Evolutionary conservation across 2,888 invertebrate species (phyloP), one percentile per base, ranked within the genome.

Genomic region (Plagiodera versicolora): DNA sequence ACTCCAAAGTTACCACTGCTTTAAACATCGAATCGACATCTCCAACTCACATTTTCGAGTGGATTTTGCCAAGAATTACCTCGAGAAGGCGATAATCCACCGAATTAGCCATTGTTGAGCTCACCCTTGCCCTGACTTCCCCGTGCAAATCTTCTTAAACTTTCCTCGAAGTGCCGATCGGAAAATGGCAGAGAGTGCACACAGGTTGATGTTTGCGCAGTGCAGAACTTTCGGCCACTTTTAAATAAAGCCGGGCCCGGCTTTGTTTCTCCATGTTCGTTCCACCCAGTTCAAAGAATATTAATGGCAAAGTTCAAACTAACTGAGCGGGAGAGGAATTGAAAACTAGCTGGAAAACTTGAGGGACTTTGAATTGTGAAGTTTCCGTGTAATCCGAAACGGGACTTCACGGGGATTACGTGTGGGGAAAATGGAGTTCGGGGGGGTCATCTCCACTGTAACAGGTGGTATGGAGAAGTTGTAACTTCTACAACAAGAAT

Each of bases 241-340:
- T 55, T 19, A 50, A 60, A 55, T 50, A 19, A 60, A 58, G 58
- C 53, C 35, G 24, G 28, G 47, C 2, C 17, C 19, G 45, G n/a
- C 18, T 44, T 49, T 56, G 53, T 50, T 53, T 47, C 49, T 56
- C 48, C 50, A 50, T 60, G 51, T 39, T 50, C 49, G 49, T 60
- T 54, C 44, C 9, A 50, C 50, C 39, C 11, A 56, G 30, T 46
- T 46, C 18, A 28, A 56, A 47, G 56, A 51, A 60, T 60, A 60
- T 60, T 56, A 60, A 60, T 60, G 56, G 55, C 45, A 51, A 60
- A 56, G 60, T 60, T 55, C 35, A 45, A 51, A 60, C 55, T 60
- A 53, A 58, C 39, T 24, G 28, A 16, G 49, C 11, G 17, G 32
- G 35, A 51, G 28, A 11, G 45, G 35, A 56, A 55, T 45, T 16